Conservation (phyloP, 1,140 invertebrate species). For the Nephotettix cincticeps region DNA sequence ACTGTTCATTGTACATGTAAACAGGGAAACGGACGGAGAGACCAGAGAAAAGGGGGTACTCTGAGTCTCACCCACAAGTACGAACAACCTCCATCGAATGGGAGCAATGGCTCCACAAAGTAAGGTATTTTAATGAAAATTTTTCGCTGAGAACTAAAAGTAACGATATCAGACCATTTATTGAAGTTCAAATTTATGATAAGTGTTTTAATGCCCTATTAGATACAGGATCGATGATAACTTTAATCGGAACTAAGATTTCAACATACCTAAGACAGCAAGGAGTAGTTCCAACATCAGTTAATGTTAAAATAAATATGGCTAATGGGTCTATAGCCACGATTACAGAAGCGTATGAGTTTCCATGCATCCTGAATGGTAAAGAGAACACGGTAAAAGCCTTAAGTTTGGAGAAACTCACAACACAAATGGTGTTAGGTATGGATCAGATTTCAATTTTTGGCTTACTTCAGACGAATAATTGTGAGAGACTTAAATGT, state of each 20-base stretch:
- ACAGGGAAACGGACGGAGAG: not conserved
- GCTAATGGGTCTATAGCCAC: not conserved
- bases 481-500: not conserved
- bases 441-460: not conserved
- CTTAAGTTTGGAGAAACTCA: not conserved
- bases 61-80: not conserved
- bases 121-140: not conserved
- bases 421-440: not conserved
- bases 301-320: not conserved
- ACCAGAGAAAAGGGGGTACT: not conserved
- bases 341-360: not conserved
- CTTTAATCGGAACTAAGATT: not conserved
- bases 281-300: not conserved
- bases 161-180: not conserved
- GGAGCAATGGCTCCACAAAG: not conserved
- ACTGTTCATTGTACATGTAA: not conserved
- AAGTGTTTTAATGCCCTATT: not conserved
- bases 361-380: not conserved
- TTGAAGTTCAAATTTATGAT: not conserved
- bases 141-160: not conserved
- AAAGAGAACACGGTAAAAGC: not conserved
- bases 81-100: not conserved
- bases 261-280: not conserved
- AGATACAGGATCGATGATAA: not conserved
- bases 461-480: not conserved